Evolutionary conservation across 2,113 vertebrate genomes (phyloP).

Genomic region (Romanogobio albipinnatus): DNA sequence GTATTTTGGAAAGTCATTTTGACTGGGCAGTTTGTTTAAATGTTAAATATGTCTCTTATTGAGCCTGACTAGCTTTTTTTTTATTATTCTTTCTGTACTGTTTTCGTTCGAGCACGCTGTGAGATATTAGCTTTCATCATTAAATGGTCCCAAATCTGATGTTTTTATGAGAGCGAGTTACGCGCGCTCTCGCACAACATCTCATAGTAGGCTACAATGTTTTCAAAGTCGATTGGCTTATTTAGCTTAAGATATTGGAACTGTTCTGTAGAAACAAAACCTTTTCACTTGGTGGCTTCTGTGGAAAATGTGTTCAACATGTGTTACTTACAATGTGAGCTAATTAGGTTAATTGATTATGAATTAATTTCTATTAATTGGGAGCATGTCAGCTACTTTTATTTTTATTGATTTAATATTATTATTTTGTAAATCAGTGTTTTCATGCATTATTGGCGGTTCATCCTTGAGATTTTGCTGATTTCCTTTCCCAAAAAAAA

Average conservation of each 20-base stretch:
- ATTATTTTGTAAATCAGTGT: background rate
- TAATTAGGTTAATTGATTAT: background rate
- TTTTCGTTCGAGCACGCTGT: too few relatives aligned
- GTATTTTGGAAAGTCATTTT: background rate
- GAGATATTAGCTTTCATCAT: background rate
- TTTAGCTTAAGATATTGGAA: background rate
- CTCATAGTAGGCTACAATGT: background rate
- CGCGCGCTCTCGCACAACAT: background rate
- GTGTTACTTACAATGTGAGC: background rate
- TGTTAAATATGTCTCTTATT: background rate
- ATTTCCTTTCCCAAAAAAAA: background rate
- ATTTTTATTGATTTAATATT: too few relatives aligned
- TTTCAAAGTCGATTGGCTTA: background rate
- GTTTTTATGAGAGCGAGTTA: background rate
- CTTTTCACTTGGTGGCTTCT: conserved; percentile 4
- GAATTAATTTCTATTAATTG: background rate
- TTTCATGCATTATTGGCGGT: background rate
- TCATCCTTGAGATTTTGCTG: background rate
- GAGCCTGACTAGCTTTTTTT: background rate
- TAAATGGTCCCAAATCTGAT: background rate
- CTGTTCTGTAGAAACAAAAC: background rate
- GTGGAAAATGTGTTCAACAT: background rate
- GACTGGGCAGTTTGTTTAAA: background rate
- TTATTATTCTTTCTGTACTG: too few relatives aligned
- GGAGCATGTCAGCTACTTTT: background rate